Conservation (phyloP, 2,113 vertebrate genomes). For the Poeciliopsis turrubarensis region DNA sequence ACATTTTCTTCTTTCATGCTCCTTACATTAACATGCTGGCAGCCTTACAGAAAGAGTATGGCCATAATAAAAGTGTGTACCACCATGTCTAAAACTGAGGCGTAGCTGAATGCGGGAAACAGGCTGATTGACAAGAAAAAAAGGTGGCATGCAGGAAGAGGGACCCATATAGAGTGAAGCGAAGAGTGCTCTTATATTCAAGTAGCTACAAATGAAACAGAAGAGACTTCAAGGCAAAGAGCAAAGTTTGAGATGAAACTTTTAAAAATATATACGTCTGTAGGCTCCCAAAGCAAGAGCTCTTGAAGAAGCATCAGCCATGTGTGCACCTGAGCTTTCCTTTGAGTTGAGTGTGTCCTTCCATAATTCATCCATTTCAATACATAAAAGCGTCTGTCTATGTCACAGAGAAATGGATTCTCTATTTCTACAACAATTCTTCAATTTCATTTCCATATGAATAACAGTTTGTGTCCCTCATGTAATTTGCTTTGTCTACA, state of each 20-base stretch:
- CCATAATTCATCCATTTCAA: not conserved
- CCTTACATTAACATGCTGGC: not conserved
- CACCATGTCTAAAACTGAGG: conserved; percentile 1
- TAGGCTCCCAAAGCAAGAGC: conserved; percentile 10
- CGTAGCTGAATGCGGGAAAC: conserved; percentile 20
- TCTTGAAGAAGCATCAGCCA: conserved; percentile 3
- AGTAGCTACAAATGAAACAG: conserved; percentile 43
- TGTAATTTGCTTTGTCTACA: not conserved
- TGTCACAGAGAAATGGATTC: not conserved
- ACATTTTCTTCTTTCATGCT: conserved; percentile 1
- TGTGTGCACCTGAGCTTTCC: not conserved
- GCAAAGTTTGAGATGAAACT: conserved; percentile 39
- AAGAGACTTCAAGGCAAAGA: conserved; percentile 54
- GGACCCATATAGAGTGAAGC: conserved; percentile 3
- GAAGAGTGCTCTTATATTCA: conserved; percentile 40
- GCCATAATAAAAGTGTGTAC: not conserved
- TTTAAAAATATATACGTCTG: conserved; percentile 7
- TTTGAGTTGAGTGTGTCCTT: conserved; percentile 1
- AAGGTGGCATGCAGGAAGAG: conserved; percentile 15
- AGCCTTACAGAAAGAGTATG: conserved; percentile 13
- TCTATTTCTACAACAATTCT: not conserved
- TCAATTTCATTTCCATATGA: conserved; percentile 45
- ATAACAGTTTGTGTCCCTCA: conserved; percentile 3
- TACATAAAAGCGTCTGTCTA: not conserved
- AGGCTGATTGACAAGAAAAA: conserved; percentile 27